Conservation (phyloP, 2,113 vertebrate genomes). For the Pangasianodon hypophthalmus region DNA sequence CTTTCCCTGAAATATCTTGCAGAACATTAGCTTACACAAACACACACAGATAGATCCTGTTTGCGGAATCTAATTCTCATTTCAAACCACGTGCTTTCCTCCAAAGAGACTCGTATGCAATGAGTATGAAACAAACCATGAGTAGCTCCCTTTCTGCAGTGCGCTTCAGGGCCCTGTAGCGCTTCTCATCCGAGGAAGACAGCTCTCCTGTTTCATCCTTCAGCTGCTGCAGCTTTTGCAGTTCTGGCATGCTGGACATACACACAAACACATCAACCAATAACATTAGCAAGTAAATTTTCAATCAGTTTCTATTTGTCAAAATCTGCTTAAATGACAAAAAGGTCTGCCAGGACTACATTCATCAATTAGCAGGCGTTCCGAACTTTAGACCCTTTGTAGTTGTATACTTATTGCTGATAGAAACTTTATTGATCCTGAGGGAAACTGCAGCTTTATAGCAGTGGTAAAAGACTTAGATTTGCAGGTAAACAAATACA, state of each 20-base stretch:
- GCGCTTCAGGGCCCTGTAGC: slow-evolving; percentile 93
- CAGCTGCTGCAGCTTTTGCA: slow-evolving; percentile 97
- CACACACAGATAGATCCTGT: neutral
- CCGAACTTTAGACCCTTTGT: neutral
- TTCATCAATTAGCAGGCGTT: neutral
- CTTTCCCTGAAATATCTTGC: neutral
- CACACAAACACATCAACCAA: neutral
- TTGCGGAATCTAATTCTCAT: neutral
- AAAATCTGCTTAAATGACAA: neutral
- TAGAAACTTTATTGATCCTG: neutral
- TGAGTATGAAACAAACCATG: slow-evolving; percentile 76
- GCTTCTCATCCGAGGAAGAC: slow-evolving; percentile 95
- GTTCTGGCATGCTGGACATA: slow-evolving; percentile 88
- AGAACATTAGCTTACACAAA: neutral
- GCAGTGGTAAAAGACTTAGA: neutral
- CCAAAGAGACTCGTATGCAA: neutral
- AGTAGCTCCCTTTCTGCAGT: slow-evolving; percentile 93
- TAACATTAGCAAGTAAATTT: neutral
- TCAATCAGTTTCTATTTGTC: neutral
- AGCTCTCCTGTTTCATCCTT: slow-evolving; percentile 98
- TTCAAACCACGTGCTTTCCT: neutral
- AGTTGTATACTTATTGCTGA: neutral
- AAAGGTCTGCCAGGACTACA: neutral
- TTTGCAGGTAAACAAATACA: no score
- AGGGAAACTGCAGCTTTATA: neutral